These are phyloP conservation scores for Hephaestus fuliginosus DNA, from an alignment of 2,797 vertebrate genomes.

Conservation along the genomic window DNA sequence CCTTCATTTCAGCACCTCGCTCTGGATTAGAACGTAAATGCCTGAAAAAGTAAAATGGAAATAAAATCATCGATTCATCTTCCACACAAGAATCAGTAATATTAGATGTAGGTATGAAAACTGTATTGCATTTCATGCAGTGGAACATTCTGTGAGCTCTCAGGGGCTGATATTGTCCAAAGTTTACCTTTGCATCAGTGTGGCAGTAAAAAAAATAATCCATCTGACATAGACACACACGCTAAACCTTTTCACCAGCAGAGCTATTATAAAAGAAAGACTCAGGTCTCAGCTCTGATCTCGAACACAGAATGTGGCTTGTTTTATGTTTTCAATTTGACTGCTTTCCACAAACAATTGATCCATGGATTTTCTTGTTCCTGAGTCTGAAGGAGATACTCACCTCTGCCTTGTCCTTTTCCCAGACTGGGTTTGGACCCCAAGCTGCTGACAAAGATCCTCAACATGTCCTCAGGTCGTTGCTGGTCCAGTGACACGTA, in stretches of 20 bases:
- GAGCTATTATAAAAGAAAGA: neutral
- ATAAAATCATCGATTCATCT: neutral
- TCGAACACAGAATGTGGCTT: neutral
- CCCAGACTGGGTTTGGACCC: constrained; percentile 95
- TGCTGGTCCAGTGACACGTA: constrained; percentile 96
- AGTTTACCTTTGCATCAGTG: neutral
- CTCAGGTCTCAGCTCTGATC: neutral
- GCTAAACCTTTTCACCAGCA: constrained; percentile 4
- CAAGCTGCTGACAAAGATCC: constrained; percentile 92
- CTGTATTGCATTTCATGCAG: neutral
- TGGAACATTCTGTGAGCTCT: neutral
- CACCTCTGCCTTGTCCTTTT: constrained; percentile 78
- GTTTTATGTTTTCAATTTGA: neutral
- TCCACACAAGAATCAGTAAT: neutral
- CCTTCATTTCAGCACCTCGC: neutral
- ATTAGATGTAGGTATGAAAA: neutral
- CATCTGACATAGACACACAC: neutral
- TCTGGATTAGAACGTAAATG: neutral
- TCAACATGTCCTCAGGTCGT: constrained; percentile 96
- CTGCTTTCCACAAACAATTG: neutral
- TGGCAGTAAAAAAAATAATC: neutral
- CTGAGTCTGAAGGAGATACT: neutral
- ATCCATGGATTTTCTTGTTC: neutral
- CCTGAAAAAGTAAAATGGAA: neutral
- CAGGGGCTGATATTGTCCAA: neutral